Conservation (phyloP, 1,140 invertebrate genomes). For the Carposina sasakii region DNA sequence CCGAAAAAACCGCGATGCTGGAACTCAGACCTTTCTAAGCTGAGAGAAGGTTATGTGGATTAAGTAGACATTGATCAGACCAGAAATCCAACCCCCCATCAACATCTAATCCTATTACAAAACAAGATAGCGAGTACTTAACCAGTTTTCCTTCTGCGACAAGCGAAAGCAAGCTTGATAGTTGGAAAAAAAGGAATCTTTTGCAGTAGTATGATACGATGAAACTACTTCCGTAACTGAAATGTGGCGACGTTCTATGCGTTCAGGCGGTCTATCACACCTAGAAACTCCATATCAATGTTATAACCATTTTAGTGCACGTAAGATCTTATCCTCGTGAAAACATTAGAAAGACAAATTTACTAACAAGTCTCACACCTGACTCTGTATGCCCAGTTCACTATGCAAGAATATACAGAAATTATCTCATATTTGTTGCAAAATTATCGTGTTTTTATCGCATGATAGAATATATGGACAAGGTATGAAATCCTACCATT, state of each 20-base stretch:
- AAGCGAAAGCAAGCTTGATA: conserved; percentile 26
- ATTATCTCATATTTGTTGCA: no score
- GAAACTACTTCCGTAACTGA: conserved; percentile 38
- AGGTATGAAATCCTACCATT: no score
- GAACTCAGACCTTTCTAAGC: conserved; percentile 35
- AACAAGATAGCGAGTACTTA: conserved; percentile 22
- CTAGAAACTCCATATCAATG: conserved; percentile 38
- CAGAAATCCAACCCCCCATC: conserved; percentile 29
- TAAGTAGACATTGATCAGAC: conserved; percentile 39
- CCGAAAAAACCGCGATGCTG: conserved; percentile 34
- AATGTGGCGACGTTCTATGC: conserved; percentile 29
- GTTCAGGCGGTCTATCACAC: conserved; percentile 23
- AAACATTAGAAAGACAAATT: conserved; percentile 32
- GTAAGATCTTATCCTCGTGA: conserved; percentile 34
- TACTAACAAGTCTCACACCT: no score
- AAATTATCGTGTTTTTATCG: no score
- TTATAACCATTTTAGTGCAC: conserved; percentile 39
- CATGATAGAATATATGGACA: no score
- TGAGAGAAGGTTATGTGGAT: conserved; percentile 27
- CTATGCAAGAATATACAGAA: no score
- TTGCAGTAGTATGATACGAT: conserved; percentile 31
- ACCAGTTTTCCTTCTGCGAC: conserved; percentile 26
- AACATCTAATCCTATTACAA: no score
- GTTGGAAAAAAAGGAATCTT: conserved; percentile 39
- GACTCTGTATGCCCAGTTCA: no score